Evolutionary conservation across 1,140 invertebrate species (phyloP).

Genomic region (Hycleus phaleratus): DNA sequence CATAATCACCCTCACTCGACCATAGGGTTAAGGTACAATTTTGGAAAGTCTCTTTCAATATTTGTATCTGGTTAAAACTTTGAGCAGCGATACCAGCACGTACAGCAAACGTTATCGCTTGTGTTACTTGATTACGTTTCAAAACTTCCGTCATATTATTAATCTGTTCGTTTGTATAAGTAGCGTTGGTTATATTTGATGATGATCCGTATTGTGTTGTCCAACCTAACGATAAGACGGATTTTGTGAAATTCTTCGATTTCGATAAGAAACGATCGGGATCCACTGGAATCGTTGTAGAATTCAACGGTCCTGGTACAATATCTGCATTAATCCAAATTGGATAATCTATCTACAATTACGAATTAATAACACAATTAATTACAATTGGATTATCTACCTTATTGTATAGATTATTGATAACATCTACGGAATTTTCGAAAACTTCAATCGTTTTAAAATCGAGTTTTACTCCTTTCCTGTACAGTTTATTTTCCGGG

Average conservation of each 20-base stretch:
- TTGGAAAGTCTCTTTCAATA: conserved; percentile 44
- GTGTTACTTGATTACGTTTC: conserved; percentile 43
- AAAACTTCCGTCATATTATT: conserved; percentile 63
- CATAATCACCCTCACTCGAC: conserved; percentile 54
- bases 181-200: conserved; percentile 43
- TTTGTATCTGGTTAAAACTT: conserved; percentile 48
- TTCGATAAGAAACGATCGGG: conserved; percentile 52
- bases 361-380: not conserved
- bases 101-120: conserved; percentile 74
- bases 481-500: conserved; percentile 31
- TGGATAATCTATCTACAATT: conserved; percentile 57
- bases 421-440: conserved; percentile 51
- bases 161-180: conserved; percentile 62
- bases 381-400: conserved; percentile 1
- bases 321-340: conserved; percentile 90
- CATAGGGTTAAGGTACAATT: conserved; percentile 64
- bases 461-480: conserved; percentile 78
- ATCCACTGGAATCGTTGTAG: conserved; percentile 54
- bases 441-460: conserved; percentile 79
- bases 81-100: conserved; percentile 64
- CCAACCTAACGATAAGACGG: conserved; percentile 80
- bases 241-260: conserved; percentile 52
- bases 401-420: conserved; percentile 41
- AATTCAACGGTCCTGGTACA: conserved; percentile 65
- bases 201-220: conserved; percentile 48